Evolutionary conservation across 1,140 invertebrate species (phyloP).

Genomic region (Drosophila bipectinata): DNA sequence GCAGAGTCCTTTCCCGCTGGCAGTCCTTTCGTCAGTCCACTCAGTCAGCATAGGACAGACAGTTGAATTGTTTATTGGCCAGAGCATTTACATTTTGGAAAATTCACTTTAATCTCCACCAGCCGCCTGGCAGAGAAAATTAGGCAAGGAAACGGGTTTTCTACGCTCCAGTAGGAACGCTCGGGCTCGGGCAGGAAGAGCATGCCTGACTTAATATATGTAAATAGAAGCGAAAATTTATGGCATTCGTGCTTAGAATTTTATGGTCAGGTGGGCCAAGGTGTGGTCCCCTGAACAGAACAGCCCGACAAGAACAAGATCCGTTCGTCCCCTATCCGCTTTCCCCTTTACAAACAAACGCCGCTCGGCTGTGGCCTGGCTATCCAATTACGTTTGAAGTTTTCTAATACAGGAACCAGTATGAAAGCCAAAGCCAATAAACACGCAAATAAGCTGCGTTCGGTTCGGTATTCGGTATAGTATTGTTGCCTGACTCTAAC

Average conservation of each 20-base stretch:
- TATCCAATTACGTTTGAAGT: slow-evolving; percentile 79
- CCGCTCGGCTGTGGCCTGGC: slow-evolving; percentile 17
- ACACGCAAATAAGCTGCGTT: slow-evolving; percentile 73
- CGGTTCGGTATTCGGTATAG: slow-evolving; percentile 33
- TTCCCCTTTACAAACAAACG: slow-evolving; percentile 33
- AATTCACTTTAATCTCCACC: slow-evolving; percentile 52
- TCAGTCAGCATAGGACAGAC: slow-evolving; percentile 26
- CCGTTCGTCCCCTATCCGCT: background rate
- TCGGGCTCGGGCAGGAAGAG: background rate
- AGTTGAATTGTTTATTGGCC: slow-evolving; percentile 67
- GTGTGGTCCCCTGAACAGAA: slow-evolving; percentile 43
- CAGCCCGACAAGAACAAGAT: too few species aligned
- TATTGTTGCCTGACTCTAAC: slow-evolving; percentile 33
- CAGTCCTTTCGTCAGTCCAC: slow-evolving; percentile 19
- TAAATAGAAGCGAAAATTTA: slow-evolving; percentile 77
- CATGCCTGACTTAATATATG: slow-evolving; percentile 59
- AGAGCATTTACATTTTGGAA: slow-evolving; percentile 34
- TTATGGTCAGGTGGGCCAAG: slow-evolving; percentile 59
- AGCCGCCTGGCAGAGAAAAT: background rate
- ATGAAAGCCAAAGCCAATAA: slow-evolving; percentile 59
- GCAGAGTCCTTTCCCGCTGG: slow-evolving; percentile 44
- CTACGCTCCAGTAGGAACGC: background rate
- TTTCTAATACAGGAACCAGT: slow-evolving; percentile 42
- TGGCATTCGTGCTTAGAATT: slow-evolving; percentile 76
- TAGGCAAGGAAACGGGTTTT: slow-evolving; percentile 16